Percentiles rank a stretch among this genome's conserved stretches.
phyloP scores from a whole-genome alignment of 1,140 invertebrate species.

The Aradophagus sp. region DNA sequence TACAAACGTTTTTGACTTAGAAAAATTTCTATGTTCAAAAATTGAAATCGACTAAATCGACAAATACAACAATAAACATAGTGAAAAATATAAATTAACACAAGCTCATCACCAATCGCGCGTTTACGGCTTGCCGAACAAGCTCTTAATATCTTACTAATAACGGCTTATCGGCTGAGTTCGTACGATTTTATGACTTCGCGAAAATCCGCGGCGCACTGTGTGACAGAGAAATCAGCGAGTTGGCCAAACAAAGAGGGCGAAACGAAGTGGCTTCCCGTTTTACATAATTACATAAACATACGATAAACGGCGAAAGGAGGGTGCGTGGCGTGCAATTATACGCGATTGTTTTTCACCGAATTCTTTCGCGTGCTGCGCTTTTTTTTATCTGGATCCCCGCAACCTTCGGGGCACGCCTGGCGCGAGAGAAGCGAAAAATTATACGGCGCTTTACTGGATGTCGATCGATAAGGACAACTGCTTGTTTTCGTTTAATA shows the following conservation, averaged over 20 bases:
- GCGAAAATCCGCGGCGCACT: too few species aligned
- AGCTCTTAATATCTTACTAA: too few species aligned
- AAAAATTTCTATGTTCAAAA: too few species aligned
- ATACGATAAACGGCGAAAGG: slow-evolving; percentile 16
- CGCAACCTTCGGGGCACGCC: slow-evolving; percentile 25
- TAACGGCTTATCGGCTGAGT: too few species aligned
- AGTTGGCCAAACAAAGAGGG: slow-evolving; percentile 8
- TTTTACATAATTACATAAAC: slow-evolving; percentile 47
- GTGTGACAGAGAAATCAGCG: too few species aligned
- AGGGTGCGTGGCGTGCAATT: slow-evolving; percentile 30
- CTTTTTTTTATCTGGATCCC: slow-evolving; percentile 29
- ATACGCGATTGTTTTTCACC: slow-evolving; percentile 50
- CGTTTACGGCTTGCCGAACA: too few species aligned
- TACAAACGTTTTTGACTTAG: too few species aligned
- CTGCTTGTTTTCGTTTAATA: slow-evolving; percentile 44
- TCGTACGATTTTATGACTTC: too few species aligned
- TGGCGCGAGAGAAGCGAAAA: slow-evolving; percentile 16
- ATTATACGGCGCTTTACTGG: slow-evolving; percentile 45
- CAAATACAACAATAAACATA: too few species aligned
- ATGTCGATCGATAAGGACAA: slow-evolving; percentile 44
- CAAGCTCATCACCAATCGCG: too few species aligned
- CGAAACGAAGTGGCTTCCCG: slow-evolving; percentile 1
- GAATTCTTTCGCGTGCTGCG: slow-evolving; percentile 46
- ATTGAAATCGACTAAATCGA: too few species aligned
- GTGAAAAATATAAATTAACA: too few species aligned